phyloP scores from a whole-genome alignment of 2,113 vertebrate species.

The Elanus axillaris region DNA sequence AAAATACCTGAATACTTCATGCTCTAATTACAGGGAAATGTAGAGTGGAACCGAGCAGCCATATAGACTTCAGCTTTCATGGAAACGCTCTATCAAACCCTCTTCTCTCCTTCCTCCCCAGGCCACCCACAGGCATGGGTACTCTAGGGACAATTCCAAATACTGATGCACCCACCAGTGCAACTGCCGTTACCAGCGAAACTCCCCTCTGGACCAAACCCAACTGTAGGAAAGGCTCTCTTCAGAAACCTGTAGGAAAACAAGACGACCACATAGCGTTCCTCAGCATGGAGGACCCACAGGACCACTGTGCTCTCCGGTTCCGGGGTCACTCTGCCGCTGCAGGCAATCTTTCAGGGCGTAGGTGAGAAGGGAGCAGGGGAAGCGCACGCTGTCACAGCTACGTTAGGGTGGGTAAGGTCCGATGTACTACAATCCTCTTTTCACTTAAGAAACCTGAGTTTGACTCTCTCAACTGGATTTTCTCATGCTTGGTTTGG shows the following conservation, averaged over 20 bases:
- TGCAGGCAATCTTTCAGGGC: neutral
- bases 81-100: neutral
- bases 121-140: neutral
- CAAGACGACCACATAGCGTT: neutral
- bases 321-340: neutral
- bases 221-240: neutral
- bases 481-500: conserved; percentile 5
- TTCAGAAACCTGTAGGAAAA: conserved; percentile 10
- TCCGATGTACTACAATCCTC: neutral
- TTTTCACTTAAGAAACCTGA: conserved; percentile 41
- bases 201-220: neutral
- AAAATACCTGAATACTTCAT: neutral
- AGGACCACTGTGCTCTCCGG: neutral
- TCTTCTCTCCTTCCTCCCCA: neutral
- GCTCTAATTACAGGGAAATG: neutral
- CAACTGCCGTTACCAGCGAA: neutral
- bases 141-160: neutral
- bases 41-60: neutral
- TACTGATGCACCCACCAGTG: neutral
- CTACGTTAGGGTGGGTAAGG: neutral
- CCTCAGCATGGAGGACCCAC: neutral
- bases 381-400: neutral
- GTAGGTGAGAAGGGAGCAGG: neutral
- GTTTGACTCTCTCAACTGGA: conserved; percentile 19
- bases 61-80: neutral